Evolutionary conservation across 2,888 invertebrate species (phyloP), one percentile per base, ranked within the genome.

Genomic region (Chironomus tentans): DNA sequence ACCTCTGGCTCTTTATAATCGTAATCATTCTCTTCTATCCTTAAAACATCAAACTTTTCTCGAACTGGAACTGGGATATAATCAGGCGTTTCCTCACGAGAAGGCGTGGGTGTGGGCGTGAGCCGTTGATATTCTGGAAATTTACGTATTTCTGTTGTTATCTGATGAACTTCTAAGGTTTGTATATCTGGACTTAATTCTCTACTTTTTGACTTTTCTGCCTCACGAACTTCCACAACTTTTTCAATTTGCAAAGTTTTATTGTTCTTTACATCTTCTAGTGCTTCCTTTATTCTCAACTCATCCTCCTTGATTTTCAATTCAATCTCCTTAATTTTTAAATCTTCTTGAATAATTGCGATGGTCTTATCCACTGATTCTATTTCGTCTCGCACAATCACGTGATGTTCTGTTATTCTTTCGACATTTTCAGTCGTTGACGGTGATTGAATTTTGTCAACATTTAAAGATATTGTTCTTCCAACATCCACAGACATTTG

Each of bases 11-110:
- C 46, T 5, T 69, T 69, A 46, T 46, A 24, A 24, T 65, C 65
- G 24, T 13, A 12, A 1, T 69, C 69, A 24, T 24, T 28, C 28
- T 73, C 73, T 10, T 62, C 62, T 13, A 73, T 73, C 12, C 61
- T 6, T 15, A 73, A 61, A 4, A 68, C 68, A 24, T 74, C 68
- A 18, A 74, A 74, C 12, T 74, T 74, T 22, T 74, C 74, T 0
- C 74, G 18, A 6, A 74, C 74, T 3, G 68, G n/a, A 5, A 68
- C 7, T 47, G 74, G 74, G 10, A 74, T 74, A 47, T 15, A 74
- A 22, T 74, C 74, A 12, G 74, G 74, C 13, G 74, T 74, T 10
- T 18, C 68, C 46, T 74, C 74, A 0, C 74, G 47, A 13, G 70
- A 70, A 5, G 50, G 48, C 21, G 28, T 38, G 1, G 13, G 15